Base-by-base conservation (phyloP, 2,888 invertebrate genomes). In the Trichopoda pennipes region DNA sequence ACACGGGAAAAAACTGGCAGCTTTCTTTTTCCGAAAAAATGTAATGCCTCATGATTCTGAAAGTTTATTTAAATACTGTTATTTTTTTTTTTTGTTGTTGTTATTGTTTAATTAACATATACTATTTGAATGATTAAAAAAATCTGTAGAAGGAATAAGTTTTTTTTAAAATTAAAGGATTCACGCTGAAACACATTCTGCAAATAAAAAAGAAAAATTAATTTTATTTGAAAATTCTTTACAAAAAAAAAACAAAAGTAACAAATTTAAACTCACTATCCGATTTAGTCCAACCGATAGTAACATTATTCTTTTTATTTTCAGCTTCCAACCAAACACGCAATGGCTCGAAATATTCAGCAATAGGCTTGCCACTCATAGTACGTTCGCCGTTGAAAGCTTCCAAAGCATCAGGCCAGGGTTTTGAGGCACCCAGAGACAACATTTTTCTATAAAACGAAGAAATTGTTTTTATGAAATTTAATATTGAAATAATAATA, bases 361-460 rank as follows among this genome's bases (percentile, higher is more conserved):
- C 90, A 0, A 97, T 92, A 0, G 95, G 95, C 73, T 93, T 93
- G 14, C 95, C 95, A 80, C 94, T 93, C 95, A 97, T 95, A 74
- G 92, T 92, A 86, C 95, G 91, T 88, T 94, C 94, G 0, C 96
- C 96, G 0, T 96, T 97, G 42, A 97, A 92, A 12, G 93, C 93
- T 89, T 96, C 94, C 93, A 98, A 94, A 78, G 96, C 96, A 85
- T 97, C 96, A n/a, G 94, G 94, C 96, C 96, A 96, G 1, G 95
- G 95, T 85, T 93, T 93, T 0, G 95, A 95, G 0, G 94, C 93
- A 3, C 96, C 96, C 92, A 96, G 90, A 83, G 93, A 92, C 47
- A 95, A 91, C 94, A 95, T 94, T 84, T 93, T 93, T 16, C 95
- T 95, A 21, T 12, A 61, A 10, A 16, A 53, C 61, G 80, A 51